Evolutionary conservation across 2,888 invertebrate genomes (phyloP).

Genomic region (Lithophane leautieri): DNA sequence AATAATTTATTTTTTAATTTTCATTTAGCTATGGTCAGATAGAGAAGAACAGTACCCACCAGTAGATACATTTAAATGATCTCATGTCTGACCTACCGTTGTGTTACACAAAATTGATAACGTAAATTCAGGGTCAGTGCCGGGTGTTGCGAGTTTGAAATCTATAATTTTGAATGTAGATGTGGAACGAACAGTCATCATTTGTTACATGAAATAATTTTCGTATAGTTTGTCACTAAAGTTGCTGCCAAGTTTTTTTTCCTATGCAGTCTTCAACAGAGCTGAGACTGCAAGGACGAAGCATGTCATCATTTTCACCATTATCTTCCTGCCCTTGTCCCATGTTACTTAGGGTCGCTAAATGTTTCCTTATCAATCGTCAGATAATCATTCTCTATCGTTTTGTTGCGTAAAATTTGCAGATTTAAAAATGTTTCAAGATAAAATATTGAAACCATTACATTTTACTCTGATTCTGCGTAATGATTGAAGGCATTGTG

Average conservation of each 20-base stretch:
- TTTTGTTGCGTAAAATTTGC: not conserved
- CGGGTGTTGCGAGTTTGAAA: not conserved
- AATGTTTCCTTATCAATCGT: not conserved
- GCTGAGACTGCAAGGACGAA: not conserved
- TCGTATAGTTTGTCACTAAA: constrained; percentile 5
- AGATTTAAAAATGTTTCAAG: not conserved
- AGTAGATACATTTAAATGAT: not conserved
- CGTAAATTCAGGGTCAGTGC: not conserved
- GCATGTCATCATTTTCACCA: not conserved
- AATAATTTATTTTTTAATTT: not conserved
- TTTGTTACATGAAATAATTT: not conserved
- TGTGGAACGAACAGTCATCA: not conserved
- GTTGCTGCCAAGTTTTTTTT: not conserved
- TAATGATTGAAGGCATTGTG: constrained; percentile 5
- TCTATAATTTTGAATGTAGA: constrained; percentile 4
- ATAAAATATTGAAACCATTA: too few species aligned
- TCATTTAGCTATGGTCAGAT: not conserved
- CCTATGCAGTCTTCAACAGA: not conserved
- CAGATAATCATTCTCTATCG: not conserved
- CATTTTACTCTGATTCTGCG: constrained; percentile 6
- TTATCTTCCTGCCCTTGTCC: not conserved
- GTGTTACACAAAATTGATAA: not conserved
- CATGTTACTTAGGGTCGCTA: not conserved
- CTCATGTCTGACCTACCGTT: not conserved
- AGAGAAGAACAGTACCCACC: not conserved